A percentile compares a stretch with the other conserved stretches of the same genome.
Conservation (phyloP, 2,797 vertebrate genomes). For the Rhinophrynus dorsalis region DNA sequence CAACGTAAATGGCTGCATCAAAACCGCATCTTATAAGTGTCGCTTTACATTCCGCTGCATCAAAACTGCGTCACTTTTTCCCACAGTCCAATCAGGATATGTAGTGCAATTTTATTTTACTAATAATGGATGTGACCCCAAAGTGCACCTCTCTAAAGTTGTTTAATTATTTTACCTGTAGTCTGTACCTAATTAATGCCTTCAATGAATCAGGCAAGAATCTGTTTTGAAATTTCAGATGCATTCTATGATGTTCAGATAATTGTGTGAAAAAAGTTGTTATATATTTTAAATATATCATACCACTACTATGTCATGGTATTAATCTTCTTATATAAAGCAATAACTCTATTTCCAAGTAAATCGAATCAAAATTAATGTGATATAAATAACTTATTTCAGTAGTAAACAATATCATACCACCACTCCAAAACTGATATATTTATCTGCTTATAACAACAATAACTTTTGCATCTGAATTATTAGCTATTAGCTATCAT, state of each 20-base stretch:
- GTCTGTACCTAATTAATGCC: slow-evolving; percentile 36
- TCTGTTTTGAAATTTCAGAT: slow-evolving; percentile 37
- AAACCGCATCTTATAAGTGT: too few relatives aligned
- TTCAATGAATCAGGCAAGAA: slow-evolving; percentile 41
- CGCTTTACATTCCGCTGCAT: too few relatives aligned
- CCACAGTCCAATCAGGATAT: too few relatives aligned
- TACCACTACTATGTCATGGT: too few relatives aligned
- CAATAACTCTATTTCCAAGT: neutral
- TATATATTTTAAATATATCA: slow-evolving; percentile 41
- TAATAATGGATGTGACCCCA: slow-evolving; percentile 37
- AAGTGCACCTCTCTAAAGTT: slow-evolving; percentile 18
- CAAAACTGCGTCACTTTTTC: too few relatives aligned
- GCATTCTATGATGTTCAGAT: slow-evolving; percentile 16
- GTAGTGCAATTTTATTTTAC: slow-evolving; percentile 37
- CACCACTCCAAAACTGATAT: too few relatives aligned
- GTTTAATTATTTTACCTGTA: slow-evolving; percentile 36
- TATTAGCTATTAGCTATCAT: too few relatives aligned
- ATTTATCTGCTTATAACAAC: too few relatives aligned
- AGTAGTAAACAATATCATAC: too few relatives aligned
- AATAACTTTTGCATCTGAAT: too few relatives aligned
- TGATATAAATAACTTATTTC: neutral
- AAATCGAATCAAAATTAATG: neutral
- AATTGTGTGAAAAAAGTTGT: slow-evolving; percentile 2
- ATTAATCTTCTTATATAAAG: too few relatives aligned
- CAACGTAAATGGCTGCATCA: too few relatives aligned